A percentile compares a stretch with the other conserved stretches of the same genome.
Evolutionary conservation across 2,797 vertebrate species (phyloP).

Genomic region (Dryobates pubescens): DNA sequence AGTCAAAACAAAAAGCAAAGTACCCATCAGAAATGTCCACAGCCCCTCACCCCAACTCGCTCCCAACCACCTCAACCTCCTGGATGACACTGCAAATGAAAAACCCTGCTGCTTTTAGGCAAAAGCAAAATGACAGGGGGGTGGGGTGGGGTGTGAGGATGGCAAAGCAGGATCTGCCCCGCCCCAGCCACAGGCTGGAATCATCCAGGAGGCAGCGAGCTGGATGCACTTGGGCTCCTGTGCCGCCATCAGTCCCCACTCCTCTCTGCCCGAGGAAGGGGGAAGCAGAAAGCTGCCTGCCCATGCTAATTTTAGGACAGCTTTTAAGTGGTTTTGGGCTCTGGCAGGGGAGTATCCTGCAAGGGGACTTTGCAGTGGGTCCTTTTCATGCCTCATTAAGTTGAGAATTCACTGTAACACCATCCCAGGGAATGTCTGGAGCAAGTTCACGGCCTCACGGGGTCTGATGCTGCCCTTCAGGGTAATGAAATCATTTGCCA

Average conservation of each 20-base stretch:
- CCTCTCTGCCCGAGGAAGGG: background rate
- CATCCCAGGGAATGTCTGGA: slow-evolving; percentile 8
- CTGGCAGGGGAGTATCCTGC: background rate
- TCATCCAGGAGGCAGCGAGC: background rate
- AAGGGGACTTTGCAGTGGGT: background rate
- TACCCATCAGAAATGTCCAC: background rate
- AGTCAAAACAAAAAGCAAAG: background rate
- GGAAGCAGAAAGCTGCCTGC: background rate
- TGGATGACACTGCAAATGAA: background rate
- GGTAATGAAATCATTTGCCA: background rate
- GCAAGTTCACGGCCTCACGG: slow-evolving; percentile 57
- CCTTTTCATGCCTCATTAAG: slow-evolving; percentile 56
- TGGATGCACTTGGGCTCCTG: background rate
- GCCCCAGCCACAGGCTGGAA: background rate
- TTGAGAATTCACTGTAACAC: slow-evolving; percentile 31
- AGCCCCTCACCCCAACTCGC: too few species aligned
- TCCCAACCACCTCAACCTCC: background rate
- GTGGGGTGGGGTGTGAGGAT: too few species aligned
- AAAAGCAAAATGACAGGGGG: background rate
- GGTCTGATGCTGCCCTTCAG: background rate
- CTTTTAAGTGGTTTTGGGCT: background rate
- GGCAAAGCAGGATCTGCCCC: background rate
- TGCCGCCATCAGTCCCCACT: background rate
- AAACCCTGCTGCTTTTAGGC: background rate
- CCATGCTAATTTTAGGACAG: background rate